A percentile compares a stretch with the other conserved stretches of the same genome.
phyloP scores from a whole-genome alignment of 2,113 vertebrate genomes.

The Hemiprocne comata region DNA sequence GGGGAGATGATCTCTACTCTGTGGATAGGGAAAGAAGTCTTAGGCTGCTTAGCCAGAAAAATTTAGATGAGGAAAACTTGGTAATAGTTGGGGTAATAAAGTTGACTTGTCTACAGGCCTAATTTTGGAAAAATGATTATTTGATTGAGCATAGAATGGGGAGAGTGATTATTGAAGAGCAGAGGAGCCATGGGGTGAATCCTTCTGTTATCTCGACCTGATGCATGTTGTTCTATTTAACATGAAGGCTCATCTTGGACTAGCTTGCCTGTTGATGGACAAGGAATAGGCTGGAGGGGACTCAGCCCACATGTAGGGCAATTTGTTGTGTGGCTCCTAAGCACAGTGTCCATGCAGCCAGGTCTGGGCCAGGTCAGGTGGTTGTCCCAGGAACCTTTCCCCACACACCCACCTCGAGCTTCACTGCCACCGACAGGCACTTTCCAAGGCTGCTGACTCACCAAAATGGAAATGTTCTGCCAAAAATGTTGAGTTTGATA shows the following conservation, averaged over 20 bases:
- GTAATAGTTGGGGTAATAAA: not conserved
- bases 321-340: not conserved
- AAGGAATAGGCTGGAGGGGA: not conserved
- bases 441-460: conserved; percentile 18
- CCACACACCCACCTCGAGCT: accelerated
- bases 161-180: not conserved
- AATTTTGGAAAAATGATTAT: not conserved
- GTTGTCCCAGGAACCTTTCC: accelerated
- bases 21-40: not conserved
- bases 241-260: not conserved
- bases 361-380: not conserved
- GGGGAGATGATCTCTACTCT: not conserved
- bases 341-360: accelerated
- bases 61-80: not conserved
- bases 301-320: accelerated
- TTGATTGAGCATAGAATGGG: not conserved
- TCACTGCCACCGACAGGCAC: accelerated
- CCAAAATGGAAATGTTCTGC: not conserved
- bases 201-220: not conserved
- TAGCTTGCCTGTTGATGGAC: not conserved
- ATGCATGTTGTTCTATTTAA: not conserved
- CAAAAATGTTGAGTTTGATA: not conserved
- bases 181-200: not conserved
- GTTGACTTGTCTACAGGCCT: not conserved
- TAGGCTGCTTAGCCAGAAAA: not conserved